phyloP scores from a whole-genome alignment of 1,140 invertebrate genomes.

The Acromyrmex heyeri region DNA sequence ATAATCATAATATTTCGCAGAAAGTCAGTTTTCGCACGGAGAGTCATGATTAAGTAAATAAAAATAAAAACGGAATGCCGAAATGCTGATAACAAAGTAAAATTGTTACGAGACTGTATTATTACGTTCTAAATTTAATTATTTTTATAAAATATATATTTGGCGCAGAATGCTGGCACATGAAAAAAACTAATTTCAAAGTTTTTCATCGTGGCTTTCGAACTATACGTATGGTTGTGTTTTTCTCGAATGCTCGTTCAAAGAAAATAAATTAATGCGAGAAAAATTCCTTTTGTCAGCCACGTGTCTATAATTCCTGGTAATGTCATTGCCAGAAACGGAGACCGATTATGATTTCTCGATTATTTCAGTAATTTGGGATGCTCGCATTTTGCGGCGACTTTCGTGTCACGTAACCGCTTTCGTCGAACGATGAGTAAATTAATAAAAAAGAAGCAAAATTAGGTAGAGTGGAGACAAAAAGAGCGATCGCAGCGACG shows the following conservation, averaged over 20 bases:
- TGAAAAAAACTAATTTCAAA: not conserved
- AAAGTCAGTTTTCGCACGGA: too few species aligned
- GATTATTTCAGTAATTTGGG: constrained; percentile 40
- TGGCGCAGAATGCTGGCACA: not conserved
- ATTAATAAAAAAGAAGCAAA: constrained; percentile 47
- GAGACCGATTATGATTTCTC: not conserved
- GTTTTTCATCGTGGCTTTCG: not conserved
- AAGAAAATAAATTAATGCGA: not conserved
- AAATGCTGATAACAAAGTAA: not conserved
- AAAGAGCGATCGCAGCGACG: constrained; percentile 12
- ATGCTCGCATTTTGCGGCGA: constrained; percentile 32
- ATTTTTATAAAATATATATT: constrained; percentile 35
- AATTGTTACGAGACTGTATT: not conserved
- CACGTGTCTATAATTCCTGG: not conserved
- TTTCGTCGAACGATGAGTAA: constrained; percentile 46
- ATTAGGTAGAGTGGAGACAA: constrained; percentile 17
- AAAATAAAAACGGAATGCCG: not conserved
- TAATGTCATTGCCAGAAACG: not conserved
- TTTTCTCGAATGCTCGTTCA: not conserved
- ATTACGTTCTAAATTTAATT: constrained; percentile 10
- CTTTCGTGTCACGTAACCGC: constrained; percentile 47
- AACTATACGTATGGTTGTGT: not conserved
- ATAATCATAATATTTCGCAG: not conserved
- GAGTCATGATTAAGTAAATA: not conserved
- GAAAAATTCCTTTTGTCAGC: not conserved